Percentiles rank a stretch among this genome's conserved stretches.
phyloP scores from a whole-genome alignment of 53 echinoderm and acorn worm genomes.

The Glandiceps talaboti region DNA sequence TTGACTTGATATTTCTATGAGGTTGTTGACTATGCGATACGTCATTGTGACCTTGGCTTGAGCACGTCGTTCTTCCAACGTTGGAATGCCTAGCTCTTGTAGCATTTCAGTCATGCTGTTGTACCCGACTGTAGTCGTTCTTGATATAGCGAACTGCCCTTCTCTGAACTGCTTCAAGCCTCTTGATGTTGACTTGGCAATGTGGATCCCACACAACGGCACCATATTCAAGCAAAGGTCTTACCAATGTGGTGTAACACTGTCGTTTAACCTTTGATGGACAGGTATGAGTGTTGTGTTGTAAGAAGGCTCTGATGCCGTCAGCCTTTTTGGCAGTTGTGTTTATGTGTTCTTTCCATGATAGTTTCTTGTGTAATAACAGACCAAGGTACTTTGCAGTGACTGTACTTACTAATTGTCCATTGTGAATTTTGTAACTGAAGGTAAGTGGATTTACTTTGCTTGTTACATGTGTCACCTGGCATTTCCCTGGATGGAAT shows the following conservation, averaged over 20 bases:
- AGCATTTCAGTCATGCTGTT: constrained; percentile 1
- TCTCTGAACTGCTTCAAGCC: not conserved
- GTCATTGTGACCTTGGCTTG: not conserved
- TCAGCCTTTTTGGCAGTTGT: not conserved
- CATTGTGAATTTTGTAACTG: not conserved
- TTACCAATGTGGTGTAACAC: not conserved
- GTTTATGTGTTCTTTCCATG: not conserved
- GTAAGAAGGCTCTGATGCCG: not conserved
- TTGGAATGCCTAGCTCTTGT: not conserved
- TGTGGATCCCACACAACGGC: constrained; percentile 3
- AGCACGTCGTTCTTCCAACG: constrained; percentile 4
- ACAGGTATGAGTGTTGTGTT: not conserved
- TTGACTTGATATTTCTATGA: not conserved
- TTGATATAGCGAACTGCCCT: constrained; percentile 9
- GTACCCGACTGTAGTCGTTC: not conserved
- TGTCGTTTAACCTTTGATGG: not conserved
- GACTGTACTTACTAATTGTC: no score
- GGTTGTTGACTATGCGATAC: constrained; percentile 3
- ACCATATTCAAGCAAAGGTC: not conserved
- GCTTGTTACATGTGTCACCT: not conserved
- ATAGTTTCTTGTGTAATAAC: not conserved
- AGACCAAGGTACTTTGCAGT: not conserved
- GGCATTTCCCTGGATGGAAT: constrained; percentile 1
- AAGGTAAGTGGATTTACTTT: not conserved
- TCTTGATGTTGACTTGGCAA: not conserved